phyloP scores from a whole-genome alignment of 2,797 vertebrate genomes.

The Poliocrania exsul region DNA sequence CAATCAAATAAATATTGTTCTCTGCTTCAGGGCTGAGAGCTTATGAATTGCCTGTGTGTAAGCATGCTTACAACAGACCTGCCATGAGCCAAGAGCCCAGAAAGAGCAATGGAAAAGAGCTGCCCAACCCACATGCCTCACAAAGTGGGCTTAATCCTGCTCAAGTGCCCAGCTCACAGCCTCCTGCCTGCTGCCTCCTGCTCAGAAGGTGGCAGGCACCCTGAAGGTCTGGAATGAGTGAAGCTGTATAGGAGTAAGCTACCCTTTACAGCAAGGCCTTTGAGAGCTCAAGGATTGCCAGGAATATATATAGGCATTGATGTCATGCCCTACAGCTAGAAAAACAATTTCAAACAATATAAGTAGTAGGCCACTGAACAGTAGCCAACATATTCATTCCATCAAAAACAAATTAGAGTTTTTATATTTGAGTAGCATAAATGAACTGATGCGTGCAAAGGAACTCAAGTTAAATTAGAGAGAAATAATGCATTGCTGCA shows the following conservation, averaged over 20 bases:
- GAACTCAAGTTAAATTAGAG: conserved; percentile 1
- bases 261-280: neutral
- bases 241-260: neutral
- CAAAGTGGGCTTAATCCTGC: neutral
- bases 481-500: neutral
- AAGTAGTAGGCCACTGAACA: neutral
- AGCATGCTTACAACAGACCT: neutral
- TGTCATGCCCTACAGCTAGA: neutral
- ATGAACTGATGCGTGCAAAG: neutral
- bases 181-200: neutral
- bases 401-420: neutral
- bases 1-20: neutral
- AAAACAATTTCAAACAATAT: neutral
- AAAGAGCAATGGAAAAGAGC: neutral
- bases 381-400: neutral
- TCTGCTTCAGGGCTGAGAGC: neutral
- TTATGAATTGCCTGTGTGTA: neutral
- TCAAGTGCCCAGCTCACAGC: neutral
- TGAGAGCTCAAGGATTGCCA: neutral
- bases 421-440: conserved; percentile 21
- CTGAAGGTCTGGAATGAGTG: neutral
- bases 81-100: neutral
- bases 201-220: neutral
- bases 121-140: neutral
- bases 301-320: neutral